Conservation (phyloP, 1,140 invertebrate species). For the Thereuonema tuberculata region DNA sequence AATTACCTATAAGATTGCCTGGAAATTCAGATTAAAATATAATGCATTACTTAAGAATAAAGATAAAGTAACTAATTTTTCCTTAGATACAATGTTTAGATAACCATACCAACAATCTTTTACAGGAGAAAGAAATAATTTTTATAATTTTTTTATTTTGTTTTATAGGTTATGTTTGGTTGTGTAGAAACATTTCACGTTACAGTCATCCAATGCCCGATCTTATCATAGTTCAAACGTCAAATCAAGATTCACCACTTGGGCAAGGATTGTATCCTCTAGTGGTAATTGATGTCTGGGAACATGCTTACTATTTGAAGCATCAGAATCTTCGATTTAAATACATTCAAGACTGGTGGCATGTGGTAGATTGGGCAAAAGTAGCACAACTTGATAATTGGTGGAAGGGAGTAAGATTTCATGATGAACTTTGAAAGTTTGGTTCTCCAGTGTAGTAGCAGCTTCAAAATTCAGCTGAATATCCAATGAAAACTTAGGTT, state of each 20-base stretch:
- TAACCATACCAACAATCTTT: no score
- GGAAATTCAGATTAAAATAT: no score
- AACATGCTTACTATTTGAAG: slow-evolving; percentile 31
- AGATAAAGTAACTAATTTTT: no score
- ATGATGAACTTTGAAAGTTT: slow-evolving; percentile 10
- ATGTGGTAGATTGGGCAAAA: slow-evolving; percentile 27
- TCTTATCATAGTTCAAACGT: slow-evolving; percentile 22
- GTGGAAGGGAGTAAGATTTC: slow-evolving; percentile 4
- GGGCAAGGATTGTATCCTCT: slow-evolving; percentile 23
- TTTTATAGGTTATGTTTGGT: slow-evolving; percentile 26
- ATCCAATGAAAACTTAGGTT: no score
- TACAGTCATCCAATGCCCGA: slow-evolving; percentile 8
- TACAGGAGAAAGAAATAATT: no score
- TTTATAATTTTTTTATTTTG: no score
- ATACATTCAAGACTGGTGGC: slow-evolving; percentile 28
- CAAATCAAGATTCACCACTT: slow-evolving; percentile 29
- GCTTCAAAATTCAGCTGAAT: no score
- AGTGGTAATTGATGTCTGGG: slow-evolving; percentile 28
- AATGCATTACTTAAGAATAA: no score
- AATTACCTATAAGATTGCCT: no score
- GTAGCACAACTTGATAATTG: slow-evolving; percentile 16
- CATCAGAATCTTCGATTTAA: slow-evolving; percentile 25
- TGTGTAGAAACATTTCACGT: slow-evolving; percentile 19
- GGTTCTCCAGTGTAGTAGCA: no score
- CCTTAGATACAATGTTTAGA: no score